phyloP scores from a whole-genome alignment of 2,113 vertebrate genomes.

The Tetrao urogallus region DNA sequence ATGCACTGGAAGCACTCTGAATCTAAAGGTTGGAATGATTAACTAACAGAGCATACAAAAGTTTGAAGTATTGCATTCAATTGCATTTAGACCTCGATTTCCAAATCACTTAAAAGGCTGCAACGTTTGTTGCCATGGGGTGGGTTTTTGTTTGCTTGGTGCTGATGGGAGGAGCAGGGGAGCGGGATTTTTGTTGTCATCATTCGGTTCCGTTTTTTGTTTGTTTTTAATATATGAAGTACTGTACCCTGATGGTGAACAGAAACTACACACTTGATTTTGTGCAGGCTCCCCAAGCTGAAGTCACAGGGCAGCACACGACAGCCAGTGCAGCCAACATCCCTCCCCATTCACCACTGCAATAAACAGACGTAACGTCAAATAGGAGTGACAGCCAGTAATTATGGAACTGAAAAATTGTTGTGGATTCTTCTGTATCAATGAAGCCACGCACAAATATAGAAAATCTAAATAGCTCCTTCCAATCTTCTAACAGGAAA shows the following conservation, averaged over 20 bases:
- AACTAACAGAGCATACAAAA: not conserved
- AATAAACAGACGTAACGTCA: not conserved
- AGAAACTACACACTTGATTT: not conserved
- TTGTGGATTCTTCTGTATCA: not conserved
- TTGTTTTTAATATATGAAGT: not conserved
- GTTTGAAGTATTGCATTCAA: not conserved
- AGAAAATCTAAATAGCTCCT: not conserved
- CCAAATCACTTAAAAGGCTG: not conserved
- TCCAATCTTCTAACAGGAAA: conserved; percentile 20
- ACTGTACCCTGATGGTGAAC: not conserved
- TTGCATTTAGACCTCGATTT: not conserved
- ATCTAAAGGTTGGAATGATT: not conserved
- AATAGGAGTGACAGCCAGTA: not conserved
- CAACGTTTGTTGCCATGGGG: not conserved
- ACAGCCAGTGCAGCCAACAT: not conserved
- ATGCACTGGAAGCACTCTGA: not conserved
- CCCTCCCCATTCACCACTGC: not conserved
- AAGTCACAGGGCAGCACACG: not conserved
- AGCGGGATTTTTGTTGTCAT: not conserved
- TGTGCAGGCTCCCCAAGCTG: not conserved
- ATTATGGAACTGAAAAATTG: not conserved
- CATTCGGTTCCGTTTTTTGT: not conserved
- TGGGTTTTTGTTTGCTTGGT: not conserved
- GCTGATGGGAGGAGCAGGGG: not conserved
- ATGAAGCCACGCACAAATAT: not conserved